Percentiles rank a stretch among this genome's conserved stretches.
Evolutionary conservation across 2,797 vertebrate species (phyloP).

Genomic region (Neoniphon sammara): DNA sequence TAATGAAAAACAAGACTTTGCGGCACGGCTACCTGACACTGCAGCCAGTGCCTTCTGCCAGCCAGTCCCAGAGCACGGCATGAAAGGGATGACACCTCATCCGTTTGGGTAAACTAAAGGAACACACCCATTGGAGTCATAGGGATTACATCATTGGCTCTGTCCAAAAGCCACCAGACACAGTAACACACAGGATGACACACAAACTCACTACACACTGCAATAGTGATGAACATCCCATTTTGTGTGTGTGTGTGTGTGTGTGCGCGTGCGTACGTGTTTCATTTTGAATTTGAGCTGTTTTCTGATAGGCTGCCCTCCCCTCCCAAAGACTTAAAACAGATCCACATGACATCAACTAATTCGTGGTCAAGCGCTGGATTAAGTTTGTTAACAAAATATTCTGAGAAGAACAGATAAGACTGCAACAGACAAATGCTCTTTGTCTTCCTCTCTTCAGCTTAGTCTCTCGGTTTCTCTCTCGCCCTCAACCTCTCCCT

Average conservation of each 20-base stretch:
- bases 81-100: slow-evolving; percentile 28
- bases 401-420: slow-evolving; percentile 65
- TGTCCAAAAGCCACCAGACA: slow-evolving; percentile 58
- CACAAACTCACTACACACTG: slow-evolving; percentile 40
- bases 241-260: slow-evolving; percentile 24
- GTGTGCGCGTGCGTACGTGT: not conserved
- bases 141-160: slow-evolving; percentile 66
- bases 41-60: not conserved
- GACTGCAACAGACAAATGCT: slow-evolving; percentile 69
- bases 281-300: slow-evolving; percentile 44
- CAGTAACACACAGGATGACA: slow-evolving; percentile 34
- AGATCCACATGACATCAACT: slow-evolving; percentile 73
- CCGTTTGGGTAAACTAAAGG: slow-evolving; percentile 37
- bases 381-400: slow-evolving; percentile 80
- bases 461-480: slow-evolving; percentile 67
- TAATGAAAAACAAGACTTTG: not conserved
- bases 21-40: not conserved
- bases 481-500: slow-evolving; percentile 73
- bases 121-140: slow-evolving; percentile 64
- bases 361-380: slow-evolving; percentile 62
- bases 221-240: slow-evolving; percentile 21
- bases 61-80: slow-evolving; percentile 7
- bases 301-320: slow-evolving; percentile 24
- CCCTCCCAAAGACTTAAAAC: slow-evolving; percentile 37
- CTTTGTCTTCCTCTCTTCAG: slow-evolving; percentile 70